A percentile compares a stretch with the other conserved stretches of the same genome.
phyloP scores from a whole-genome alignment of 2,797 vertebrate genomes.

The Sebastes kiyomatsui region DNA sequence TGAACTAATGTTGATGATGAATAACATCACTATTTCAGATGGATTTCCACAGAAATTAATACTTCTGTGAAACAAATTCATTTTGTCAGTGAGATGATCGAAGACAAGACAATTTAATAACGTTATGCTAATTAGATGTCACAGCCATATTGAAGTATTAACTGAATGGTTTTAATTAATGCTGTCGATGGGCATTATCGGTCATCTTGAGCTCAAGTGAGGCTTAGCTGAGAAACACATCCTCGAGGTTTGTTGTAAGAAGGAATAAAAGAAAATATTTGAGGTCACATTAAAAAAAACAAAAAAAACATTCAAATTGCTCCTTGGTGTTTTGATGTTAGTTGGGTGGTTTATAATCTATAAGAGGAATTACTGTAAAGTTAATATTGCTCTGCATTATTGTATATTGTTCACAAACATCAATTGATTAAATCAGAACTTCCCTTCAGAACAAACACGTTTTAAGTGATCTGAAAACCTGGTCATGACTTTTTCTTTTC shows the following conservation, averaged over 20 bases:
- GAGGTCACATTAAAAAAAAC: neutral
- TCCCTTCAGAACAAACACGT: neutral
- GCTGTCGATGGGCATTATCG: neutral
- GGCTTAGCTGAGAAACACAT: neutral
- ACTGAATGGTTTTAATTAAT: neutral
- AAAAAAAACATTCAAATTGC: neutral
- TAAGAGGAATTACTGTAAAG: neutral
- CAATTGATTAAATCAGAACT: neutral
- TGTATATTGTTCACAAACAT: neutral
- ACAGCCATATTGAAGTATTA: neutral
- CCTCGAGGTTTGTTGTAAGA: neutral
- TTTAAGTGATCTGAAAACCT: neutral
- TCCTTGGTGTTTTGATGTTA: neutral
- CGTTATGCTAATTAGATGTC: neutral
- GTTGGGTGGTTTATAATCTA: neutral
- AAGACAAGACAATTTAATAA: neutral
- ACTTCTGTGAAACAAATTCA: too few species aligned
- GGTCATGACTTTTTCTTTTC: neutral
- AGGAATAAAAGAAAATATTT: neutral
- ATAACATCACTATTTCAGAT: neutral
- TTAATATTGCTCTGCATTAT: neutral
- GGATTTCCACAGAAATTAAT: neutral
- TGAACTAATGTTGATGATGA: neutral
- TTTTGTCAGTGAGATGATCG: neutral
- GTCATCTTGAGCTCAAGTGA: neutral